A percentile compares a stretch with the other conserved stretches of the same genome.
Conservation (phyloP, 2,797 vertebrate species). For the Cheirogaleus major region DNA sequence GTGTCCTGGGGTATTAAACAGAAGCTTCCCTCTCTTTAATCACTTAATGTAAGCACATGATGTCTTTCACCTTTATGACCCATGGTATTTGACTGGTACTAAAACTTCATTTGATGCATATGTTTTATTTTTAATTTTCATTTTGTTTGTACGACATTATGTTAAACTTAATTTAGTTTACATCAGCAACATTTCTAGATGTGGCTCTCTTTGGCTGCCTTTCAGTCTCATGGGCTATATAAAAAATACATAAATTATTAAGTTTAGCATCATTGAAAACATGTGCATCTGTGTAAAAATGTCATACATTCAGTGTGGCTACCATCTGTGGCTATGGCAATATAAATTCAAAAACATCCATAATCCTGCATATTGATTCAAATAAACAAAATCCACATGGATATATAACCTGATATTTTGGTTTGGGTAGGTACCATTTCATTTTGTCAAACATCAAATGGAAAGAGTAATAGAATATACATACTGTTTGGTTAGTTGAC, state of each 20-base stretch:
- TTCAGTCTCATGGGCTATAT: conserved; percentile 84
- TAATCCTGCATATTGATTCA: conserved; percentile 56
- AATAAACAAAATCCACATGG: conserved; percentile 74
- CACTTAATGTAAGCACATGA: neutral
- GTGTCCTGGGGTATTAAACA: neutral
- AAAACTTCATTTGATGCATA: conserved; percentile 65
- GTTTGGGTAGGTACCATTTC: conserved; percentile 77
- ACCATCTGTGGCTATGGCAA: conserved; percentile 80
- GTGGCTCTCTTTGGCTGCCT: conserved; percentile 85
- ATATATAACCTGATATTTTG: conserved; percentile 70
- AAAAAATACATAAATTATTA: conserved; percentile 78
- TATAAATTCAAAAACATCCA: conserved; percentile 70
- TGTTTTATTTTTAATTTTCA: conserved; percentile 78
- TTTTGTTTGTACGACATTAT: conserved; percentile 74
- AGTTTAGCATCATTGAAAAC: conserved; percentile 84
- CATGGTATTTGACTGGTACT: conserved; percentile 59
- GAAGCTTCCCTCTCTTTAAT: neutral
- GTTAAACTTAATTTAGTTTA: conserved; percentile 80
- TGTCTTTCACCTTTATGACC: conserved; percentile 53
- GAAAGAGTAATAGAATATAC: conserved; percentile 34
- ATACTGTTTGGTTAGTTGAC: conserved; percentile 63
- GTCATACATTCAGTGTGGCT: conserved; percentile 75
- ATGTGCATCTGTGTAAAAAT: conserved; percentile 81
- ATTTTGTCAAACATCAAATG: conserved; percentile 62
- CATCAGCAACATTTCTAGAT: conserved; percentile 83